These are phyloP conservation scores for Cuculus canorus DNA, from an alignment of 2,797 vertebrate genomes.

Conservation along the genomic window DNA sequence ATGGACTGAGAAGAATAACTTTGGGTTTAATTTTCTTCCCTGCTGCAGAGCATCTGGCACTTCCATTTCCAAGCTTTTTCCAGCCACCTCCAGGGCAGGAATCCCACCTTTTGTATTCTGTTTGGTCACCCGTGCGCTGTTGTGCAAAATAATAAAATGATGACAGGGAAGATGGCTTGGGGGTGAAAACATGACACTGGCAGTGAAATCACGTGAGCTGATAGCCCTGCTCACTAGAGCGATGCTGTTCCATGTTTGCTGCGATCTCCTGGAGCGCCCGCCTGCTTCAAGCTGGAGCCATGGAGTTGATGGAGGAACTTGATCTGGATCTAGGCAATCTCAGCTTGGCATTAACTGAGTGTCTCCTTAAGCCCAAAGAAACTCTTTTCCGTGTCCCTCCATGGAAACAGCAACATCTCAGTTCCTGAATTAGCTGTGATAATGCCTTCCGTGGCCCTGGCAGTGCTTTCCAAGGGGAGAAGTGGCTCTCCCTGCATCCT, in stretches of 20 bases:
- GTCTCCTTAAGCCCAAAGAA: background rate
- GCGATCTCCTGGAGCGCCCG: background rate
- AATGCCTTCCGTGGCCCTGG: background rate
- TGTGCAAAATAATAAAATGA: background rate
- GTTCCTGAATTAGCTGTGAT: background rate
- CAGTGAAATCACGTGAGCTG: background rate
- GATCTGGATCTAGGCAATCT: background rate
- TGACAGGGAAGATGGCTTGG: background rate
- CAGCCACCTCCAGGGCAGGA: background rate
- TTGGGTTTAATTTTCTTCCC: background rate
- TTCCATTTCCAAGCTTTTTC: background rate
- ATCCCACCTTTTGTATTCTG: background rate
- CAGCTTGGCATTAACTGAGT: background rate
- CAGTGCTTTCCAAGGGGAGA: background rate
- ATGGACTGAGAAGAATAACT: background rate
- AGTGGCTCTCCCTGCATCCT: background rate
- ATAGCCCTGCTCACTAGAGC: background rate
- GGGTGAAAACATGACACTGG: background rate
- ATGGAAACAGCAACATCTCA: background rate
- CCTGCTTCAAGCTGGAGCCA: background rate
- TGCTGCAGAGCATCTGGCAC: accelerated
- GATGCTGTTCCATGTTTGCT: background rate
- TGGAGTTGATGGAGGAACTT: accelerated
- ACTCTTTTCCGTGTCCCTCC: background rate
- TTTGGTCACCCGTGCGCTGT: background rate